A percentile compares a stretch with the other conserved stretches of the same genome.
Evolutionary conservation across 2,888 invertebrate genomes (phyloP).

Genomic region (Pseudococcus viburni): DNA sequence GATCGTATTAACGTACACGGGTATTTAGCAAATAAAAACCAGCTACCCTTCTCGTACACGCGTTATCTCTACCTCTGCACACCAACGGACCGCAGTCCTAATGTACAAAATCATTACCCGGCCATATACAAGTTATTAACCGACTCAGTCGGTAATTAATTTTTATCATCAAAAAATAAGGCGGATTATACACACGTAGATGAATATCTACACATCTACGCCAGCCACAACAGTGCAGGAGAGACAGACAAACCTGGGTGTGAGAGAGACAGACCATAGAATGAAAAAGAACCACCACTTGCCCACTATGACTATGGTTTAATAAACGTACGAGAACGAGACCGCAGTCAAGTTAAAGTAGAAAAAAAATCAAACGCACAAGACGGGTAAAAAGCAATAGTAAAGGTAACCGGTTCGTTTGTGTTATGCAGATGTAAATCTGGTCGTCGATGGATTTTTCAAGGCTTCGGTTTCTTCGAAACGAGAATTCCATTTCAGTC

Average conservation of each 20-base stretch:
- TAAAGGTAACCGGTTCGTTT: slow-evolving; percentile 66
- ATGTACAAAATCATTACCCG: slow-evolving; percentile 24
- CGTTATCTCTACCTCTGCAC: background rate
- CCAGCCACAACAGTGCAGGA: background rate
- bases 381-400: slow-evolving; percentile 62
- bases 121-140: background rate
- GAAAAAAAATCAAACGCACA: slow-evolving; percentile 62
- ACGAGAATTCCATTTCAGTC: slow-evolving; percentile 65
- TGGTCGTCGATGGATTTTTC: slow-evolving; percentile 66
- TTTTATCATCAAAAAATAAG: slow-evolving; percentile 41
- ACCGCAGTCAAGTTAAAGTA: background rate
- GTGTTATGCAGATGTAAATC: slow-evolving; percentile 66
- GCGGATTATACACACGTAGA: slow-evolving; percentile 33
- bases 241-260: background rate
- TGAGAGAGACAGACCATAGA: background rate
- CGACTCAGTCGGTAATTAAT: slow-evolving; percentile 25
- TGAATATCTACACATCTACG: slow-evolving; percentile 25
- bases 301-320: slow-evolving; percentile 6
- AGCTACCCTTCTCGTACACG: background rate
- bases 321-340: slow-evolving; percentile 44
- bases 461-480: slow-evolving; percentile 67
- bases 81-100: background rate
- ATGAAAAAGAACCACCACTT: background rate
- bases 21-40: slow-evolving; percentile 1
- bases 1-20: background rate